A percentile compares a stretch with the other conserved stretches of the same genome.
These are phyloP conservation scores for Hetaerina americana DNA, from an alignment of 1,140 invertebrate genomes.

Conservation along the genomic window DNA sequence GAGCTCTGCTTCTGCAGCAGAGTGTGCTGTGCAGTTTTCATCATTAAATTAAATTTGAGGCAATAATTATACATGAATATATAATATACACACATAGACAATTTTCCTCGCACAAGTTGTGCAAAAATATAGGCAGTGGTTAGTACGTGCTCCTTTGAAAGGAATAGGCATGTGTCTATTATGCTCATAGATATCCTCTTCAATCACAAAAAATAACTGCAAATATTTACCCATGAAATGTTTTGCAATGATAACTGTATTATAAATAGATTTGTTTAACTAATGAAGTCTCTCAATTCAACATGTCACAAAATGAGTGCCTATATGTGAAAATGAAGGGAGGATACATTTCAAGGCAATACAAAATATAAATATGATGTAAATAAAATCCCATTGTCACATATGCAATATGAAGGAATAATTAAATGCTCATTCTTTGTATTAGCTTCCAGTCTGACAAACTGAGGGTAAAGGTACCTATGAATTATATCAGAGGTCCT, in stretches of 20 bases:
- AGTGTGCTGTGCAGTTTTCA: not conserved
- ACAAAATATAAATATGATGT: not conserved
- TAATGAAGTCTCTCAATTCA: not conserved
- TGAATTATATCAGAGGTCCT: too few species aligned
- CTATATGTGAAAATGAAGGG: not conserved
- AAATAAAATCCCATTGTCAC: not conserved
- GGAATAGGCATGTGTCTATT: not conserved
- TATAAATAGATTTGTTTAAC: not conserved
- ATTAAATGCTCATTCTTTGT: not conserved
- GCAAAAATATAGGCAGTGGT: conserved; percentile 1
- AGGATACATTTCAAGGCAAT: not conserved
- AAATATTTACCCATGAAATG: conserved; percentile 4
- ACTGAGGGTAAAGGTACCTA: too few species aligned
- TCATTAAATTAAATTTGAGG: not conserved
- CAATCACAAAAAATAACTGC: conserved; percentile 7
- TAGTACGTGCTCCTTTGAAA: not conserved
- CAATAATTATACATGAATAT: not conserved
- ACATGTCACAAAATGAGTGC: not conserved
- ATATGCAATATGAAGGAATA: not conserved
- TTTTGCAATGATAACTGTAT: not conserved
- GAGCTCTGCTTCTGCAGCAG: not conserved
- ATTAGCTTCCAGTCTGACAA: not conserved
- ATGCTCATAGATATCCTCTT: not conserved
- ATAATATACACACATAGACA: not conserved
- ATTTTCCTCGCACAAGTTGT: conserved; percentile 1